Base-by-base conservation (phyloP, 1,140 invertebrate genomes). In the Luehdorfia chinensis region DNA sequence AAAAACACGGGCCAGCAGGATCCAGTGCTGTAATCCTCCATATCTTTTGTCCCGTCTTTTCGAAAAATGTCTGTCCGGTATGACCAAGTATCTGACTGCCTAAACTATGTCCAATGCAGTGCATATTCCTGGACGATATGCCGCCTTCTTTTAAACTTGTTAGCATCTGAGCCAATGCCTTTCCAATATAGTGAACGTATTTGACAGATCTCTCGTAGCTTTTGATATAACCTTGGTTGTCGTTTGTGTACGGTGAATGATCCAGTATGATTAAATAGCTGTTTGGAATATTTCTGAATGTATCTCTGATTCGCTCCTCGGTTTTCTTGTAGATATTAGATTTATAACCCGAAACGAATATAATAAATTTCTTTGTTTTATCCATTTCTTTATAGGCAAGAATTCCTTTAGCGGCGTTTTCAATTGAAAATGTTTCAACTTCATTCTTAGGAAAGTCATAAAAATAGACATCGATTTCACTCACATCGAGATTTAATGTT, bases 1-100 rank as follows among this genome's bases (percentile, higher is more conserved):
- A 89, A 64, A 93, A 93, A 19, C 89, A 86, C 2, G 93, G 91
- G 21, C 91, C 89, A 9, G 93, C 93, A 8, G 93, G 92, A 77
- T 95, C 93, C 64, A 95, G 77, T 16, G 90, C 93, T 9, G 92
- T 92, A 28, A 94, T 92, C 21, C 84, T 77, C 0, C 71, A 62
- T 2, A 90, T 53, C 4, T 67, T 78, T 2, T 68, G 36, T 0
- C 72, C 67, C 0, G 87, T 89, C 1, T 66, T 50, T 0, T 76
- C 55, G 0, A 61, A 61, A 45, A 88, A 79, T n/a, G 72, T 66
- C 21, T 88, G 84, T 0, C 88, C 89, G 1, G 89, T 77, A 7
- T 87, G 61, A 0, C 86, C 89, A n/a, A 89, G 64, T 18, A 90
- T 89, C 47, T 90, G 88, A 0, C 84, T 78, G 0, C 89, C 89